Evolutionary conservation across 53 echinoderm and acorn worm species (phyloP), one percentile per base, ranked within the genome.

Genomic region (Pentamera pediparva): DNA sequence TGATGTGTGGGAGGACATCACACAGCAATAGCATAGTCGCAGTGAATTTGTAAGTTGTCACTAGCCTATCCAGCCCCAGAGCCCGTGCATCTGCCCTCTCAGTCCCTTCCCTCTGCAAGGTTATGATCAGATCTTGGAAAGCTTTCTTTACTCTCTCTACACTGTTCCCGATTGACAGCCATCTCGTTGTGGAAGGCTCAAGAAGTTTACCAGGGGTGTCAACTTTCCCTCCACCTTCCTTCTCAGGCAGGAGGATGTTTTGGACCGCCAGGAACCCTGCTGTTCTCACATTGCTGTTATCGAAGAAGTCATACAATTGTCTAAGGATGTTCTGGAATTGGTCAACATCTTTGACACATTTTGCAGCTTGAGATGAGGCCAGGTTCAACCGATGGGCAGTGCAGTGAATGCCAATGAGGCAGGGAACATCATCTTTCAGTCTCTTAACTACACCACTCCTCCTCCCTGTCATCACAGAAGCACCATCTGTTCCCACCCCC

Each of bases 401-500:
- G 70, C 83, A 83, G 60, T 83, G 83, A 22, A 83, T 43, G 32
- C 83, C 83, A 70, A 83, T 71, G 25, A 77, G 78, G 56, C 78
- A 70, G 56, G 58, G 59, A 52, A 77, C 77, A 65, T 54, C 37
- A 49, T 83, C 31, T 53, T 83, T 62, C 30, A 83, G 59, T 65
- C 76, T 54, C 48, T 63, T 76, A 55, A 83, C 83, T 37, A 83
- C 76, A 30, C 70, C 77, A 76, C 50, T 48, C 28, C 76, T 76
- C 49, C 56, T 77, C 24, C 77, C 83, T 51, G 77, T 69, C 77
- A 83, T 83, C 22, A 65, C 69, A 69, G 69, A 69, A 51, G 77
- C 83, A 39, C 83, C 83, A 78, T 78, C 78, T 55, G 84, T 77
- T 25, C 84, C 84, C 59, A 83, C 78, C 50, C 78, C 78, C 35